A percentile compares a stretch with the other conserved stretches of the same genome.
Conservation (phyloP, 2,888 invertebrate genomes). For the Epsilonema sp. region DNA sequence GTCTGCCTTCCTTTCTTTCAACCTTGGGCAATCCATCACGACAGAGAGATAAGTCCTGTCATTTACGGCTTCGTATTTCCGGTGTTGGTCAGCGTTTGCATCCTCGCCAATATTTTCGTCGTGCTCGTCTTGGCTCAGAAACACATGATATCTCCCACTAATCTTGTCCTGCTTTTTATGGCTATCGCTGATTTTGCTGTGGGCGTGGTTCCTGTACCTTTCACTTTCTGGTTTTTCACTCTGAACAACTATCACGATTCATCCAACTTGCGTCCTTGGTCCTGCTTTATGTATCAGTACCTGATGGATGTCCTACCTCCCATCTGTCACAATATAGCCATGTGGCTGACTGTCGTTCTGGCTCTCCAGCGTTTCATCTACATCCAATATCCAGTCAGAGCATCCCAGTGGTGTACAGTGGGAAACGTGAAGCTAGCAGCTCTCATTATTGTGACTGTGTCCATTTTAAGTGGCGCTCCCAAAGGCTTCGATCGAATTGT, state of each 20-base stretch:
- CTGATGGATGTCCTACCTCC: slow-evolving; percentile 41
- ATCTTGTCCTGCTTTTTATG: slow-evolving; percentile 76
- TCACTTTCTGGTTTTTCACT: slow-evolving; percentile 43
- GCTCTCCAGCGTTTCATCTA: slow-evolving; percentile 51
- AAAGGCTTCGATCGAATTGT: slow-evolving; percentile 54
- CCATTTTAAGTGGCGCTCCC: slow-evolving; percentile 59
- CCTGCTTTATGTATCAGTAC: slow-evolving; percentile 25
- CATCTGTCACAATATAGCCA: slow-evolving; percentile 57
- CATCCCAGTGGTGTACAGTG: slow-evolving; percentile 35
- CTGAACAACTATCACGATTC: slow-evolving; percentile 11
- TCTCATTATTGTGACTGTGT: slow-evolving; percentile 52
- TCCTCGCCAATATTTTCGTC: slow-evolving; percentile 72
- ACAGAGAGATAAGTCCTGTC: not conserved
- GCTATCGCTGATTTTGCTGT: slow-evolving; percentile 84
- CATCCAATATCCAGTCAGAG: not conserved
- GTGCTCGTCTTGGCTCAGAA: slow-evolving; percentile 68
- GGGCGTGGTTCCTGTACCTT: slow-evolving; percentile 66
- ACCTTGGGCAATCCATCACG: not conserved
- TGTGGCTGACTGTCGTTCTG: slow-evolving; percentile 73
- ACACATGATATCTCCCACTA: slow-evolving; percentile 44
- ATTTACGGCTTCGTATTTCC: slow-evolving; percentile 30
- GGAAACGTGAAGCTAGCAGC: slow-evolving; percentile 46
- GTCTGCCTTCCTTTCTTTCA: not conserved
- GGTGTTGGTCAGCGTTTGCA: slow-evolving; percentile 59
- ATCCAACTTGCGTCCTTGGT: slow-evolving; percentile 17